phyloP scores from a whole-genome alignment of 2,113 vertebrate species.

The Tiliqua scincoides region DNA sequence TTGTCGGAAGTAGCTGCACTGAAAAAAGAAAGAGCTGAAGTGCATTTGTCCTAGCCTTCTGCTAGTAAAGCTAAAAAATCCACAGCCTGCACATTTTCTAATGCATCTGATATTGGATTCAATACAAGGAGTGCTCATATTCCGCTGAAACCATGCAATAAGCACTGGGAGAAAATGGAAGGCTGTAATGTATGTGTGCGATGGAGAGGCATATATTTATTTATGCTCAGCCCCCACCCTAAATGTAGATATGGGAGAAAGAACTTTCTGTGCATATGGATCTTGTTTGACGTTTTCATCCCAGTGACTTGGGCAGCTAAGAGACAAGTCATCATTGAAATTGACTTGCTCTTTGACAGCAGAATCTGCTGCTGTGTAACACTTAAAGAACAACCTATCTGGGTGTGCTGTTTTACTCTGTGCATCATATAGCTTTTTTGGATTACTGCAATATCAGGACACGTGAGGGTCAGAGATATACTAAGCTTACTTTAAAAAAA shows the following conservation, averaged over 20 bases:
- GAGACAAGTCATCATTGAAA: background rate
- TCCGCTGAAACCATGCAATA: background rate
- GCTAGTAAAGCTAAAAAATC: background rate
- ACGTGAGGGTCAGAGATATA: background rate
- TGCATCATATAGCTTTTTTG: background rate
- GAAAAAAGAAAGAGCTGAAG: background rate
- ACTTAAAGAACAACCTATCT: background rate
- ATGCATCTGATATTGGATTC: background rate
- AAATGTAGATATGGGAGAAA: background rate
- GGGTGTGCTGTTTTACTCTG: rapidly evolving
- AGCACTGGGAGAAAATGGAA: background rate
- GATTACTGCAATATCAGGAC: background rate
- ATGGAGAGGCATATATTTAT: background rate
- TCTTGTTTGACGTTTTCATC: background rate
- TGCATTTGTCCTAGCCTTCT: background rate
- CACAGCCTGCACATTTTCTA: background rate
- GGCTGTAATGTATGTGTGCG: background rate
- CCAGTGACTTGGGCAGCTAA: background rate
- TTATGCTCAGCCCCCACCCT: background rate
- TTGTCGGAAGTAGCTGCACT: background rate
- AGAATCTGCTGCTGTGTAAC: background rate
- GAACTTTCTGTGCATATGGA: background rate
- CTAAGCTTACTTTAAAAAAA: background rate
- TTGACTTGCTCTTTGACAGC: background rate
- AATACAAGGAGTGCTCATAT: background rate